These are phyloP conservation scores for Andrena haemorrhoa DNA, from an alignment of 2,888 invertebrate species.

Conservation along the genomic window DNA sequence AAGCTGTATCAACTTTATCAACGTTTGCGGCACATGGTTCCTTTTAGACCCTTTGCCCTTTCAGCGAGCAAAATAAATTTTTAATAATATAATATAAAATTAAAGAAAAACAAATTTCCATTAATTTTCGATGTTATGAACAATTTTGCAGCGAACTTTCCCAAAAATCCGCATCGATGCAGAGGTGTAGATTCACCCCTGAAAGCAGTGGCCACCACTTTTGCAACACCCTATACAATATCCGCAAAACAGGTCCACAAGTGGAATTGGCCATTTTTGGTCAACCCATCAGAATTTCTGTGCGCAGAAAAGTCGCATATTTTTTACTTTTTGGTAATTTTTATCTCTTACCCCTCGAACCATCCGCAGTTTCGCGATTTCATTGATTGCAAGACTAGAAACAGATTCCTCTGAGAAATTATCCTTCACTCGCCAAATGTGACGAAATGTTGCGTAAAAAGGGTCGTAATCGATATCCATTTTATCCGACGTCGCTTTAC, in stretches of 20 bases:
- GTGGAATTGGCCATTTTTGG: neutral
- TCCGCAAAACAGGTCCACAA: neutral
- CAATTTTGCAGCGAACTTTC: no score
- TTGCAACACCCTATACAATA: neutral
- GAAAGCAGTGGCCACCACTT: no score
- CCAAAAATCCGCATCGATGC: no score
- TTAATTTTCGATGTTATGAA: no score
- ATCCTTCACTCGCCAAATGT: neutral
- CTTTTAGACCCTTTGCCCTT: no score
- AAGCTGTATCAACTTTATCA: no score
- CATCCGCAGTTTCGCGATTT: conserved; percentile 2
- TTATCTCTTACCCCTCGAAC: neutral
- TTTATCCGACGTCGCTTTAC: neutral
- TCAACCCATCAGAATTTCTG: neutral
- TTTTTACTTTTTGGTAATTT: neutral
- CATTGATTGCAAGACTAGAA: neutral
- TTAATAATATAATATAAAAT: no score
- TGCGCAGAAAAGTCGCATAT: neutral
- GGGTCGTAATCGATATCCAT: neutral
- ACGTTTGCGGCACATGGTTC: no score
- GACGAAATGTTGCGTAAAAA: neutral
- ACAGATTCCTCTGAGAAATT: neutral
- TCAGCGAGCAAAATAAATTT: no score
- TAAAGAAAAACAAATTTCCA: no score
- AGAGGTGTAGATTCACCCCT: no score